A percentile compares a stretch with the other conserved stretches of the same genome.
These are phyloP conservation scores for Equus quagga DNA, from an alignment of 2,113 vertebrate species.

Conservation along the genomic window DNA sequence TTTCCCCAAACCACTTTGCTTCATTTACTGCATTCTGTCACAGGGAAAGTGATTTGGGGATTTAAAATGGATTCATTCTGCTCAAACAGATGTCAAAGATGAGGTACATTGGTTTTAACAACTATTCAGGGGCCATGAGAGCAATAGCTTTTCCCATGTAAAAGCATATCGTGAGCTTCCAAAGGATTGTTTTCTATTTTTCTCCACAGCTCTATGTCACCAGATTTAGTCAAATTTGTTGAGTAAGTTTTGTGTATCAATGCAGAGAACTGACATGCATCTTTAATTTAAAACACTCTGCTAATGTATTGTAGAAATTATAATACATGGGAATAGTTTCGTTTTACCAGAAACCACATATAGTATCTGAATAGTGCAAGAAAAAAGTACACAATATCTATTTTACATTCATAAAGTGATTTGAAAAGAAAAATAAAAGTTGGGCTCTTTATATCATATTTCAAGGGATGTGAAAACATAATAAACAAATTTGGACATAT, in stretches of 20 bases:
- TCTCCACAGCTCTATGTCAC: slow-evolving; percentile 66
- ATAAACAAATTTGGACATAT: neutral
- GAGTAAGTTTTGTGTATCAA: slow-evolving; percentile 68
- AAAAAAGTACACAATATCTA: neutral
- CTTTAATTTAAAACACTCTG: slow-evolving; percentile 58
- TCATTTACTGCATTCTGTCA: slow-evolving; percentile 86
- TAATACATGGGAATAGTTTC: neutral
- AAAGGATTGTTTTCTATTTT: slow-evolving; percentile 69
- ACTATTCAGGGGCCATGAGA: slow-evolving; percentile 80
- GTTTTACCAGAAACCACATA: neutral
- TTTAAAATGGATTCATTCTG: slow-evolving; percentile 87
- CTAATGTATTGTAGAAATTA: neutral
- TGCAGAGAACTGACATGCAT: slow-evolving; percentile 61
- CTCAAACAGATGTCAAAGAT: slow-evolving; percentile 90
- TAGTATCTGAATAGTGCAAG: neutral
- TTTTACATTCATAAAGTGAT: neutral
- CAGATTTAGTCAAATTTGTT: slow-evolving; percentile 80
- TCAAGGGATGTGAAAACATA: neutral
- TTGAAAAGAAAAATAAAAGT: neutral
- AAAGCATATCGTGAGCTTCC: slow-evolving; percentile 71
- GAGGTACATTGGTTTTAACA: slow-evolving; percentile 90
- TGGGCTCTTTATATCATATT: neutral
- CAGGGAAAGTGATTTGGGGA: slow-evolving; percentile 81
- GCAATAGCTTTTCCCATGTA: slow-evolving; percentile 77
- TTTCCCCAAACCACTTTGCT: slow-evolving; percentile 86